These are phyloP conservation scores for Oryzias celebensis DNA, from an alignment of 2,113 vertebrate species.

Conservation along the genomic window DNA sequence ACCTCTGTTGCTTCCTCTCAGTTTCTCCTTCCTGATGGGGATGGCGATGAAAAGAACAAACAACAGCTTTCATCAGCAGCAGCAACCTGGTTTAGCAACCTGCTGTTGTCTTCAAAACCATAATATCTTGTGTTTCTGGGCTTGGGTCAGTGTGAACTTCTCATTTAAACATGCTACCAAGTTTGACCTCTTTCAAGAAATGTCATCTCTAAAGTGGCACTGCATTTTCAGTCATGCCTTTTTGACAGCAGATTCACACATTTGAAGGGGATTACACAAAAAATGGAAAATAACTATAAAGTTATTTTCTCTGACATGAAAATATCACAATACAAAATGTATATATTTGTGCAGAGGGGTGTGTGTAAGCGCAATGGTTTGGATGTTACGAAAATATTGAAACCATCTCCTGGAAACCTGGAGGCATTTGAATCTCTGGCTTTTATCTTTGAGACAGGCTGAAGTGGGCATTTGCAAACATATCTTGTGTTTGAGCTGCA, in stretches of 20 bases:
- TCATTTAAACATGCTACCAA: no score
- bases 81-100: constrained; percentile 75
- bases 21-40: constrained; percentile 86
- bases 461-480: constrained; percentile 37
- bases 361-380: constrained; percentile 13
- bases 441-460: constrained; percentile 18
- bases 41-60: constrained; percentile 78
- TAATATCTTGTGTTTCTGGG: constrained; percentile 49
- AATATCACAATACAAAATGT: constrained; percentile 19
- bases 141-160: no score
- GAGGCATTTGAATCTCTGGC: not conserved
- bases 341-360: constrained; percentile 29
- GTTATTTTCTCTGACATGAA: constrained; percentile 5
- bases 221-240: constrained; percentile 17
- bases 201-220: constrained; percentile 22
- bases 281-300: constrained; percentile 2
- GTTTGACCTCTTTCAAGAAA: no score
- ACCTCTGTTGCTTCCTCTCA: constrained; percentile 93
- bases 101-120: constrained; percentile 76
- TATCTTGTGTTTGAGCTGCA: constrained; percentile 15
- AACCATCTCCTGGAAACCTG: constrained; percentile 17
- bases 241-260: constrained; percentile 16
- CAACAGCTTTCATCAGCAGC: constrained; percentile 66
- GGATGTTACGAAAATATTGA: not conserved
- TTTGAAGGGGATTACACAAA: constrained; percentile 13